Base-by-base conservation (phyloP, 2,797 vertebrate species). In the Enteromius fasciolatus region DNA sequence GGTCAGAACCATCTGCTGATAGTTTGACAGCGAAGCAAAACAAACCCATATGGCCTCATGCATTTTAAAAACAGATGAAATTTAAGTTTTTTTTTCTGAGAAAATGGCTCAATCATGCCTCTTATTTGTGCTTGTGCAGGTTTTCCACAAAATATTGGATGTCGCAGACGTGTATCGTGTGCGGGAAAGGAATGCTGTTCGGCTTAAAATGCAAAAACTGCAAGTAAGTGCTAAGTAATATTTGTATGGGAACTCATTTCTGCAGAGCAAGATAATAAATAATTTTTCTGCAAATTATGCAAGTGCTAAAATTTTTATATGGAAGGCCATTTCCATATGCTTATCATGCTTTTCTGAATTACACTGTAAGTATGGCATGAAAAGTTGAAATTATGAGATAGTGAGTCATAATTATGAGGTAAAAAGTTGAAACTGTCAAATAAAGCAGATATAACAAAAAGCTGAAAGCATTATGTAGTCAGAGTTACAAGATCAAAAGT, bases 131-230 rank as follows among this genome's bases (percentile, higher is more conserved):
- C 89, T 28, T 89, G 83, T 85, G 0, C 94, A 99, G 98, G 93
- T 99, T 99, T 95, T 99, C 98, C 91, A 99, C 98, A 85, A 99
- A 99, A 93, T 99, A 99, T 88, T 99, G 98, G 98, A 99, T 99
- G 98, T 99, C 98, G 72, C 98, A 99, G 95, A 99, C 97, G 1
- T 99, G 98, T 92, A 97, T 94, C 1, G 97, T 99, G 87, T 99
- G 98, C 77, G 98, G 97, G 83, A 99, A 99, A 92, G 97, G 97
- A 92, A 99, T 99, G 98, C 94, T 99, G 92, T 99, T 99, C 82
- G 98, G 98, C 94, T 95, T 99, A 90, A 99, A 99, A 94, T 99
- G 98, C 96, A 99, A 99, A 98, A 99, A 98, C 93, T 99, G 98
- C 98, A 99, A 99, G 98, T 99, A 96, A 36, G 97, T 95, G 28